A percentile compares a stretch with the other conserved stretches of the same genome.
Conservation (phyloP, 2,797 vertebrate genomes). For the Euphonia xanthogaster region DNA sequence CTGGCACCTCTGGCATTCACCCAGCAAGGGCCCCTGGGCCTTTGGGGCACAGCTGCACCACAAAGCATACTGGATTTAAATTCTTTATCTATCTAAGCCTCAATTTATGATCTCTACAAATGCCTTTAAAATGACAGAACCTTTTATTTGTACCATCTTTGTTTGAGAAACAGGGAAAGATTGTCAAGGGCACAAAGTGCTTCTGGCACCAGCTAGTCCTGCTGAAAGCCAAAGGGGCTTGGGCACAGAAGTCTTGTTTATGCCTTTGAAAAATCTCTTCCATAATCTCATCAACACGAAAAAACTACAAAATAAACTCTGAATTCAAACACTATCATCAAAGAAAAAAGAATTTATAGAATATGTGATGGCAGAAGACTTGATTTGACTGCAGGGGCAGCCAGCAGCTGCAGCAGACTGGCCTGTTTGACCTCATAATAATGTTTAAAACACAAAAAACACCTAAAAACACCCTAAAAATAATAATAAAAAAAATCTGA, state of each 20-base stretch:
- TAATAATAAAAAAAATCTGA: not conserved
- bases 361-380: not conserved
- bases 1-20: not conserved
- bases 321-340: not conserved
- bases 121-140: not conserved
- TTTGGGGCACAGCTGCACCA: not conserved
- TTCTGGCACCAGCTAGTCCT: not conserved
- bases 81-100: not conserved
- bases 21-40: not conserved
- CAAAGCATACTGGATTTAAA: not conserved
- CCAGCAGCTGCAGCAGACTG: not conserved
- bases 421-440: not conserved
- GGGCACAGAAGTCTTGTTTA: not conserved
- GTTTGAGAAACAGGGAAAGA: not conserved
- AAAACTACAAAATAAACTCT: not conserved
- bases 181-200: not conserved
- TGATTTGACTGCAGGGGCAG: not conserved
- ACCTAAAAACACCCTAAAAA: not conserved
- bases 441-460: not conserved
- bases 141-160: not conserved
- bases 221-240: not conserved
- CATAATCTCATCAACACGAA: not conserved
- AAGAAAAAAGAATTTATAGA: not conserved
- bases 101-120: not conserved
- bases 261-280: constrained; percentile 8